These are phyloP conservation scores for Condylura cristata DNA, from an alignment of 2,113 vertebrate species.

Conservation along the genomic window DNA sequence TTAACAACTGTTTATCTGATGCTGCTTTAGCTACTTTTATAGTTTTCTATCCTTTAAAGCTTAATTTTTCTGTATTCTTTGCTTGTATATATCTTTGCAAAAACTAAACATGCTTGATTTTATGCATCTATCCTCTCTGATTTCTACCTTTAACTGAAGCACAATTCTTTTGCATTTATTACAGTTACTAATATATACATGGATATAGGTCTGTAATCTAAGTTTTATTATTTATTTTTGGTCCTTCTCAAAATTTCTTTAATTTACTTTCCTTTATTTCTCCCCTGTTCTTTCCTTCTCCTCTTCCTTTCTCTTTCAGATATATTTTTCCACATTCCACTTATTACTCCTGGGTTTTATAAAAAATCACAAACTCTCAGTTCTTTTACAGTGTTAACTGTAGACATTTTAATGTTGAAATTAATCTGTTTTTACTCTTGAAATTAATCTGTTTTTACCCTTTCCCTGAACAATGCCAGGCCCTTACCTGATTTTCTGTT, in stretches of 20 bases:
- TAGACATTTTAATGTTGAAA: background rate
- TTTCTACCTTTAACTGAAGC: constrained; percentile 27
- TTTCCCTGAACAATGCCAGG: background rate
- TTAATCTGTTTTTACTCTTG: background rate
- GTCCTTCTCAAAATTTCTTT: background rate
- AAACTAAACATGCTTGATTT: background rate
- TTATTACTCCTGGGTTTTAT: background rate
- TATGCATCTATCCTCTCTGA: background rate
- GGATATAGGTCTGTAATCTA: background rate
- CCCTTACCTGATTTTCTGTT: background rate
- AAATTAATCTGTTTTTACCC: background rate
- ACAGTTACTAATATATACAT: background rate
- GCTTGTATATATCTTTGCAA: background rate
- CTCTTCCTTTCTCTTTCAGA: background rate
- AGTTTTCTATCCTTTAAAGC: background rate
- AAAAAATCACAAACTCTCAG: background rate
- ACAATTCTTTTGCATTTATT: constrained; percentile 32
- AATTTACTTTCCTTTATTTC: background rate
- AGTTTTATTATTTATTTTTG: background rate
- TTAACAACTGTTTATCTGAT: background rate
- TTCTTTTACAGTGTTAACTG: background rate
- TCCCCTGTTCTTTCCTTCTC: background rate
- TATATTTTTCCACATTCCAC: background rate
- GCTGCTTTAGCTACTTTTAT: background rate
- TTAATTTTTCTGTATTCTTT: background rate